Percentiles rank a stretch among this genome's conserved stretches.
Evolutionary conservation across 92 coral and sea anemone genomes (phyloP).

Genomic region (Heteractis magnifica): DNA sequence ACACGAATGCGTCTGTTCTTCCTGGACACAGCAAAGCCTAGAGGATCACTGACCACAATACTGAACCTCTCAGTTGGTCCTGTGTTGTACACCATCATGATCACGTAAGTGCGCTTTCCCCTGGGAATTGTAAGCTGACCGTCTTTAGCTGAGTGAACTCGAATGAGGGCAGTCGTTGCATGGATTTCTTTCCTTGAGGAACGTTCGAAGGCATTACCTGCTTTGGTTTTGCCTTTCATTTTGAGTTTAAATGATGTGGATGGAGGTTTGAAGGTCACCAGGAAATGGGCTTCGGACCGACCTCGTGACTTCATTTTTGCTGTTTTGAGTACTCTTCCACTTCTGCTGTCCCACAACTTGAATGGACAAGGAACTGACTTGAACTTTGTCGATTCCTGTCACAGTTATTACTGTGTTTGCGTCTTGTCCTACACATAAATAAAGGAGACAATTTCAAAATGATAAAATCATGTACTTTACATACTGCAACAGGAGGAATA

Average conservation of each 20-base stretch:
- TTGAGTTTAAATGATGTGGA: constrained; percentile 53
- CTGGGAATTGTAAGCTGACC: constrained; percentile 61
- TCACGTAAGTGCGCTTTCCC: constrained; percentile 51
- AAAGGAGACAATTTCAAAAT: neutral
- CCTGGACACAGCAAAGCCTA: constrained; percentile 40
- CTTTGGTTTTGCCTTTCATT: constrained; percentile 68
- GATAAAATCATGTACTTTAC: neutral
- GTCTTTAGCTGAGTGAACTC: constrained; percentile 63
- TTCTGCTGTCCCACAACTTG: constrained; percentile 47
- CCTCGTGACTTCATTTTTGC: constrained; percentile 50
- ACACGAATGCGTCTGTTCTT: constrained; percentile 37
- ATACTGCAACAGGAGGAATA: neutral
- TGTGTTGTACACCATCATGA: constrained; percentile 66
- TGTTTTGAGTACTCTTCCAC: constrained; percentile 25
- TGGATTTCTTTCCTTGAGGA: constrained; percentile 46
- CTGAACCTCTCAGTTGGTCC: constrained; percentile 72
- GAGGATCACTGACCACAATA: constrained; percentile 62
- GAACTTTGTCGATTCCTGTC: constrained; percentile 63
- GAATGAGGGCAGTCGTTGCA: constrained; percentile 56
- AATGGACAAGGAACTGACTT: constrained; percentile 40
- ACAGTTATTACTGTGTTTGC: constrained; percentile 66
- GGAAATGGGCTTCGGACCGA: constrained; percentile 59
- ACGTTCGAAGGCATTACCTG: constrained; percentile 62
- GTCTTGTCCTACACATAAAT: constrained; percentile 40
- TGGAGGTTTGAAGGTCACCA: constrained; percentile 69